Percentiles rank a stretch among this genome's conserved stretches.
Evolutionary conservation across 1,140 invertebrate genomes (phyloP).

Genomic region (Drosophila kikkawai): DNA sequence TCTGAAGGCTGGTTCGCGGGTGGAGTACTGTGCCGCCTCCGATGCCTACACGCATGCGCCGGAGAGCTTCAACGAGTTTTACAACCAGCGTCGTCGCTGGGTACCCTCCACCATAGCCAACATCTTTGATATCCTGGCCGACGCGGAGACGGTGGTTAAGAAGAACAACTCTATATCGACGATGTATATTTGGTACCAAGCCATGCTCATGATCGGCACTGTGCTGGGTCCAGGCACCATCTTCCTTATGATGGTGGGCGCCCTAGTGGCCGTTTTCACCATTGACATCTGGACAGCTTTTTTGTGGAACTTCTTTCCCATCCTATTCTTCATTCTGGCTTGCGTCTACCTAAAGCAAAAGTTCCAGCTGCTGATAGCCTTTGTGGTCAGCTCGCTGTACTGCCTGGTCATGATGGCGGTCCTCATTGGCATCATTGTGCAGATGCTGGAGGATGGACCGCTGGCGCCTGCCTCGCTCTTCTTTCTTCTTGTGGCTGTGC

Average conservation of each 20-base stretch:
- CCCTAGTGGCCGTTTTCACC: slow-evolving; percentile 92
- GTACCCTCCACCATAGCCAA: slow-evolving; percentile 96
- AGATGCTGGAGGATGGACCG: slow-evolving; percentile 92
- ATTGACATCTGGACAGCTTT: slow-evolving; percentile 93
- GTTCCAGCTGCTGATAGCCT: slow-evolving; percentile 90
- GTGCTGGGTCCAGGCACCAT: slow-evolving; percentile 89
- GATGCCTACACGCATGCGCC: slow-evolving; percentile 96
- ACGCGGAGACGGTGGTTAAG: slow-evolving; percentile 90
- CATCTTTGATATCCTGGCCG: slow-evolving; percentile 92
- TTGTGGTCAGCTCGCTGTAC: slow-evolving; percentile 91
- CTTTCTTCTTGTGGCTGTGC: slow-evolving; percentile 88
- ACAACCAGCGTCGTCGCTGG: slow-evolving; percentile 94
- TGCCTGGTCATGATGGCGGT: slow-evolving; percentile 97
- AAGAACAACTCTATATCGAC: slow-evolving; percentile 95
- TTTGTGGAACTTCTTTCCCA: slow-evolving; percentile 91
- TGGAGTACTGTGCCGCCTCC: slow-evolving; percentile 96
- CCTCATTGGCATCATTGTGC: slow-evolving; percentile 93
- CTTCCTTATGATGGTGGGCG: slow-evolving; percentile 96
- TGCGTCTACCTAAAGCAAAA: slow-evolving; percentile 91
- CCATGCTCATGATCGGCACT: slow-evolving; percentile 86
- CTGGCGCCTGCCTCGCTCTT: slow-evolving; percentile 92
- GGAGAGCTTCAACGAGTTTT: slow-evolving; percentile 95
- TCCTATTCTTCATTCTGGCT: slow-evolving; percentile 90
- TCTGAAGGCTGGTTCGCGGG: slow-evolving; percentile 94
- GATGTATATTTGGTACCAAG: slow-evolving; percentile 93